These are phyloP conservation scores for Drosophila paramelanica DNA, from an alignment of 2,888 invertebrate genomes.

Conservation along the genomic window DNA sequence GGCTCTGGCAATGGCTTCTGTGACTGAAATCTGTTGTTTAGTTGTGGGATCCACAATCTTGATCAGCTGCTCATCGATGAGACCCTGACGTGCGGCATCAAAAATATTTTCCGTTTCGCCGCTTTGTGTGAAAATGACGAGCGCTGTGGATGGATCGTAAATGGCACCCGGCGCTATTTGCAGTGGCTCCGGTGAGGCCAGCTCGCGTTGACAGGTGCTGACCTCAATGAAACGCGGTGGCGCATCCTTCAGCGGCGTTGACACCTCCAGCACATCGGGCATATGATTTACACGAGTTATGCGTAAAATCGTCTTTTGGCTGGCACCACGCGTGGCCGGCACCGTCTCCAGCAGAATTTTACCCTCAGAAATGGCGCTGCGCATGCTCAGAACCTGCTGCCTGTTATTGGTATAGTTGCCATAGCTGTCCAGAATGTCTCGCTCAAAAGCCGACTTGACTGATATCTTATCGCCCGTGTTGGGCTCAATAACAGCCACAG, in stretches of 20 bases:
- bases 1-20: conserved; percentile 91
- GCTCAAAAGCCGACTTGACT: conserved; percentile 90
- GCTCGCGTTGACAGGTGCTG: conserved; percentile 84
- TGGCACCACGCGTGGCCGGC: conserved; percentile 83
- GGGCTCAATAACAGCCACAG: conserved; percentile 93
- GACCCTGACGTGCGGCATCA: conserved; percentile 91
- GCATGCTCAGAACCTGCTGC: conserved; percentile 88
- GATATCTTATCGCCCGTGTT: conserved; percentile 89
- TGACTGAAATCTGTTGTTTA: conserved; percentile 88
- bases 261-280: conserved; percentile 90
- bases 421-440: conserved; percentile 90
- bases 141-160: conserved; percentile 91
- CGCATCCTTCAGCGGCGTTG: conserved; percentile 86
- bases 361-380: conserved; percentile 89
- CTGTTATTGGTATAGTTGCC: conserved; percentile 90
- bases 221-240: conserved; percentile 86
- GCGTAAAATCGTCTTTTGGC: conserved; percentile 88
- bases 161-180: conserved; percentile 90
- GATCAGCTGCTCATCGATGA: conserved; percentile 89
- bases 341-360: conserved; percentile 88
- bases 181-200: conserved; percentile 88
- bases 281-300: conserved; percentile 90
- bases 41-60: conserved; percentile 90
- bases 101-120: conserved; percentile 90
- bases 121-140: conserved; percentile 90